Evolutionary conservation across 2,888 invertebrate genomes (phyloP), one percentile per base, ranked within the genome.

Genomic region (Pseudanteris insignis): DNA sequence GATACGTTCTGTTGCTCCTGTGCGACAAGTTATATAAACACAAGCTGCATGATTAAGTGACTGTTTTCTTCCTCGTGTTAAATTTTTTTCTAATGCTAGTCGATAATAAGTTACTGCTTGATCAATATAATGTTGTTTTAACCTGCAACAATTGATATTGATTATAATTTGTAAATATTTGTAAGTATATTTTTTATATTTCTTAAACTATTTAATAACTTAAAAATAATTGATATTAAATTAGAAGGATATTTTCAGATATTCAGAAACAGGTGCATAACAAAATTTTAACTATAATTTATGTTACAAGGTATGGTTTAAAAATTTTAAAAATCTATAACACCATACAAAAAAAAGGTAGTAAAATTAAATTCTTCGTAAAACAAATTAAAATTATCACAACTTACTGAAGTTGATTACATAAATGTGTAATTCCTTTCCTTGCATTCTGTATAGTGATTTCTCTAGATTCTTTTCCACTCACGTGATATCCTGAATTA

Each of bases 11-110:
- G 96, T 96, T 69, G 92, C 92, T 81, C 97, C 96, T 1, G 92
- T 91, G 64, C 98, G 86, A 74, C 98, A 98, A 0, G 96, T 96
- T 76, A 99, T 91, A 77, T 99, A 99, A 1, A 99, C 90, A 80
- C 98, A 99, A 14, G 98, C 96, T 21, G 97, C 97, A 74, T 96
- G 90, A 40, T 98, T 94, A 74, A 94, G 92, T 8, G 89, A 87
- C 64, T 92, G 90, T 67, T 90, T 92, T 24, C 99, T 84, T 6
- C 99, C 98, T 69, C 95, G 87, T 0, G 98, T 99, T 33, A 95
- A 81, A 70, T 93, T 90, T 9, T 89, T 83, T 41, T 86, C 86
- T 8, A 95, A 76, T 8, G 94, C 94, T 90, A 94, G 89, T 81
- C 94, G 94, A 81, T 94, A 96, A 79, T 95, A 95, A 76, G 92